Evolutionary conservation across 2,797 vertebrate genomes (phyloP).

Genomic region (Protonibea diacanthus): DNA sequence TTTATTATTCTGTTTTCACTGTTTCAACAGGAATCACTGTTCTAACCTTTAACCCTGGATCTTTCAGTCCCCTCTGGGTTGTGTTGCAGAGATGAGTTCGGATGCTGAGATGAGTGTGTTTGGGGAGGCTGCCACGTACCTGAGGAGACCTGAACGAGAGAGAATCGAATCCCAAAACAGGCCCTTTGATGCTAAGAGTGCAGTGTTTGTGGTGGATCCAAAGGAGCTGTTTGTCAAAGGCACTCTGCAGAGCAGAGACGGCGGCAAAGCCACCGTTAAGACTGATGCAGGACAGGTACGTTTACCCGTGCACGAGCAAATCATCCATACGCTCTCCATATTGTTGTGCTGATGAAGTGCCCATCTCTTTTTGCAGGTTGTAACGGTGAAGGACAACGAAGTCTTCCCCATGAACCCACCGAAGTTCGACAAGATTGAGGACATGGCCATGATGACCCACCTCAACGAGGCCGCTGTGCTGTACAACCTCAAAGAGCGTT

Average conservation of each 20-base stretch:
- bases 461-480: conserved; percentile 84
- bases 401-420: conserved; percentile 79
- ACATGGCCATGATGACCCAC: conserved; percentile 84
- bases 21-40: accelerated
- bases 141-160: conserved; percentile 89
- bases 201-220: conserved; percentile 83
- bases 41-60: neutral
- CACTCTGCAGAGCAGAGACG: conserved; percentile 82
- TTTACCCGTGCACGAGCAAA: neutral
- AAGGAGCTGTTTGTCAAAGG: conserved; percentile 89
- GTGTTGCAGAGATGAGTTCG: conserved; percentile 64
- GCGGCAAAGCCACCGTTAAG: conserved; percentile 87
- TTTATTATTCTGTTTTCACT: neutral
- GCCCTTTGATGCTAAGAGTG: conserved; percentile 88
- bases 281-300: conserved; percentile 82
- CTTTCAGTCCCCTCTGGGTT: conserved; percentile 16
- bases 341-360: conserved; percentile 4
- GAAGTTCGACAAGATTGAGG: conserved; percentile 81
- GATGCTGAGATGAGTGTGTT: conserved; percentile 88
- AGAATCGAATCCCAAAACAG: conserved; percentile 88
- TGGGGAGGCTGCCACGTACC: conserved; percentile 86
- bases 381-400: conserved; percentile 62
- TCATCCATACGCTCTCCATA: neutral
- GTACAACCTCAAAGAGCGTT: conserved; percentile 91
- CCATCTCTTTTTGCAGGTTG: conserved; percentile 41